These are phyloP conservation scores for Scolanthus callimorphus DNA, from an alignment of 92 coral and sea anemone genomes.

Conservation along the genomic window DNA sequence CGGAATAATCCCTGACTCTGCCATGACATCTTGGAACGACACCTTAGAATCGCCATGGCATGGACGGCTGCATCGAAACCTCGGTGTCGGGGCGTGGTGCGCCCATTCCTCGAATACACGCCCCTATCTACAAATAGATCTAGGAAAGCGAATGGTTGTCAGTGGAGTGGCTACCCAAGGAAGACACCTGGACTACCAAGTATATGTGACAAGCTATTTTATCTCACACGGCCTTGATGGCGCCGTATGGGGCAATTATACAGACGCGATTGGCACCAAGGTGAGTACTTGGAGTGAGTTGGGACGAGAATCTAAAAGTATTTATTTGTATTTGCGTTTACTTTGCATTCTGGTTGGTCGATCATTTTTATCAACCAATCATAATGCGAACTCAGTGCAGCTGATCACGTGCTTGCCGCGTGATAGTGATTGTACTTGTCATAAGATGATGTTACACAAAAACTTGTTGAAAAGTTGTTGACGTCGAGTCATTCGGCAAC, in stretches of 20 bases:
- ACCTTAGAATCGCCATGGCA: slow-evolving; percentile 7
- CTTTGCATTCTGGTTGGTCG: too few relatives aligned
- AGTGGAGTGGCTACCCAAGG: slow-evolving; percentile 63
- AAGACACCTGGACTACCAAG: background rate
- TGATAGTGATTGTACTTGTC: too few relatives aligned
- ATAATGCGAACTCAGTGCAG: too few relatives aligned
- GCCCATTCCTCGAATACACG: slow-evolving; percentile 16
- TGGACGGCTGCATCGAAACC: slow-evolving; percentile 24
- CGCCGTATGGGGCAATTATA: slow-evolving; percentile 6
- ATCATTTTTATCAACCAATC: too few relatives aligned
- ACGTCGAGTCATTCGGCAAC: too few relatives aligned
- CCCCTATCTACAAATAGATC: slow-evolving; percentile 49
- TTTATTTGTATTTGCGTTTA: too few relatives aligned
- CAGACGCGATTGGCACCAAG: slow-evolving; percentile 27
- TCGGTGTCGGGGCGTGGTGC: slow-evolving; percentile 50
- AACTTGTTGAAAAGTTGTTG: too few relatives aligned
- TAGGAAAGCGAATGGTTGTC: slow-evolving; percentile 18
- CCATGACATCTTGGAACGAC: slow-evolving; percentile 15
- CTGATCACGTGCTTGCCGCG: too few relatives aligned
- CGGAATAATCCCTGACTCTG: slow-evolving; percentile 10
- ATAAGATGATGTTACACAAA: too few relatives aligned
- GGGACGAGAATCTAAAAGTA: too few relatives aligned
- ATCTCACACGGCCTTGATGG: slow-evolving; percentile 13
- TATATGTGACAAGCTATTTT: slow-evolving; percentile 33
- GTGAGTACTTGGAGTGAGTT: too few relatives aligned